Conservation (phyloP, 2,113 vertebrate species). For the Nesoenas mayeri region DNA sequence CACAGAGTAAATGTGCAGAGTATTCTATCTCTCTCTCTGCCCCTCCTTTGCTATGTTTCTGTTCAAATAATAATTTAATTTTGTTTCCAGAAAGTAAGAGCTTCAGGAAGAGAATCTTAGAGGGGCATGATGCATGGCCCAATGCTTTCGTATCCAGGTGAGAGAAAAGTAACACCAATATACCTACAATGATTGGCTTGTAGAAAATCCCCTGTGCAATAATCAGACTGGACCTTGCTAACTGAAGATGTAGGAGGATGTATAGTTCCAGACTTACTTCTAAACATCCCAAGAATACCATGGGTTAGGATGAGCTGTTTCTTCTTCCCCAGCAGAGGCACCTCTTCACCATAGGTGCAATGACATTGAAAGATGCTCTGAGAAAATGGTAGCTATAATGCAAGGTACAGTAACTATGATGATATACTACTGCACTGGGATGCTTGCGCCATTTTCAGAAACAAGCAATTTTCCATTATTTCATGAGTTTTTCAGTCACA, state of each 20-base stretch:
- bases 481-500: not conserved
- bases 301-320: not conserved
- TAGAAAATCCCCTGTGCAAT: not conserved
- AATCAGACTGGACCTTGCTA: not conserved
- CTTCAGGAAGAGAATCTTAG: not conserved
- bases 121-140: fast-evolving
- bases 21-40: not conserved
- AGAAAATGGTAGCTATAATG: not conserved
- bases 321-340: not conserved
- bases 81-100: not conserved
- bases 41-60: not conserved
- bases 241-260: not conserved
- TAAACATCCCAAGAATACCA: not conserved
- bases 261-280: not conserved
- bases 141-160: not conserved
- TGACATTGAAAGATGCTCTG: not conserved
- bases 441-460: not conserved
- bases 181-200: not conserved
- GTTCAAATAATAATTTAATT: too few relatives aligned
- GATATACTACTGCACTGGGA: not conserved
- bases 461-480: not conserved
- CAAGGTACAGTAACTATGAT: not conserved
- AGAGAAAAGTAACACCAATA: not conserved
- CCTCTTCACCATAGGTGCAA: not conserved
- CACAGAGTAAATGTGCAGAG: not conserved